phyloP scores from a whole-genome alignment of 2,888 invertebrate species.

The Hirudinaria manillensis region DNA sequence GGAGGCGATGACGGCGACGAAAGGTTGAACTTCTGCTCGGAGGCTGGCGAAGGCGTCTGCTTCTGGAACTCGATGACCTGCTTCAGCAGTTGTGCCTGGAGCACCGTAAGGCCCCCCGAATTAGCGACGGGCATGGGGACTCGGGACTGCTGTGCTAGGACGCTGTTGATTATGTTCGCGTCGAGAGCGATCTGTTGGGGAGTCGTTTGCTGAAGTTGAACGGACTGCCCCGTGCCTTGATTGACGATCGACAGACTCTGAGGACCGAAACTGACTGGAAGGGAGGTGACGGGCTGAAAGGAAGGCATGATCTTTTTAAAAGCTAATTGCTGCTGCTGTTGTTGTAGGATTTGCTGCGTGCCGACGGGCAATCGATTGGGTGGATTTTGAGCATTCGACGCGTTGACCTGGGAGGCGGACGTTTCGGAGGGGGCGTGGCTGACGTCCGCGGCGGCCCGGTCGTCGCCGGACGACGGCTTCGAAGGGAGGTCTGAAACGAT shows the following conservation, averaged over 20 bases:
- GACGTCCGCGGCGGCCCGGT: neutral
- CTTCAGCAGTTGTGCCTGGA: neutral
- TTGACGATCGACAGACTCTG: neutral
- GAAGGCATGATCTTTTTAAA: neutral
- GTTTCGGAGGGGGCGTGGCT: neutral
- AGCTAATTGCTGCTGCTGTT: slow-evolving; percentile 5
- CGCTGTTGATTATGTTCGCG: neutral
- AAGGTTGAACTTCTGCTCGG: neutral
- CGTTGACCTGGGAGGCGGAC: neutral
- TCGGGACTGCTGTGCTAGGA: slow-evolving; percentile 2
- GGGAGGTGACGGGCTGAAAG: too few species aligned
- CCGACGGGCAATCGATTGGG: neutral
- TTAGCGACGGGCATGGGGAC: slow-evolving; percentile 10
- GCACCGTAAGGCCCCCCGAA: neutral
- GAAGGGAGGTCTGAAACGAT: slow-evolving; percentile 9
- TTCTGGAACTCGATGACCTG: slow-evolving; percentile 6
- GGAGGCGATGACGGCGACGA: neutral
- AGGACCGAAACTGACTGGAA: too few species aligned
- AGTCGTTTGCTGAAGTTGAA: neutral
- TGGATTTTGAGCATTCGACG: neutral
- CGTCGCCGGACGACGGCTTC: neutral
- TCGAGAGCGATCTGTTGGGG: neutral
- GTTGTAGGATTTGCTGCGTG: neutral
- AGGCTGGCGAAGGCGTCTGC: neutral
- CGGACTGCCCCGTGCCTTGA: neutral